Evolutionary conservation across 2,888 invertebrate species (phyloP), one percentile per base, ranked within the genome.

Genomic region (Baronia brevicornis): DNA sequence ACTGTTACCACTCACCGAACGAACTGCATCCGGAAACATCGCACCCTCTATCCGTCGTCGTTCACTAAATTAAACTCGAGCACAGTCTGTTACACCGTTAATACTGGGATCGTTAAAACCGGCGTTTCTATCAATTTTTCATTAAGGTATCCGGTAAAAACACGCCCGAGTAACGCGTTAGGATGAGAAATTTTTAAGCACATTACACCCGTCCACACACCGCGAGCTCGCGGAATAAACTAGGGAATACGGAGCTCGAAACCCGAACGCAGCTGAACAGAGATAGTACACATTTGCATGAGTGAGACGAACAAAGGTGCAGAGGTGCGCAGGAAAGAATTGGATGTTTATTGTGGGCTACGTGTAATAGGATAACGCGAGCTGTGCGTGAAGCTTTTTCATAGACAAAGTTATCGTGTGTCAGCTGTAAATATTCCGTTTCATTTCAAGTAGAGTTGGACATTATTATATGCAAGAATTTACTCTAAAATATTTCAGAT

Each of bases 291-390:
- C 46, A 53, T 54, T 18, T 22, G 64, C 28, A 43, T 7, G 62
- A 78, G 33, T 23, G 60, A 38, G 74, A 78, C 39, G 33, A 43
- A 46, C 19, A 38, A 55, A 54, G 65, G 69, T 72, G 75, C 75
- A 73, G 77, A 82, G 82, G 77, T 80, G 80, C 79, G 82, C 79
- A 78, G 68, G 70, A 75, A 78, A 78, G 74, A 77, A 79, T 78
- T 77, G 72, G 75, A 79, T 79, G 84, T 80, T 79, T 80, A 78
- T 82, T 51, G 74, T 72, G 71, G 73, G 64, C 63, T 70, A 64
- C 66, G 64, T 62, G 75, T 73, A 72, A 72, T 69, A 60, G 70
- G 77, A 75, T 74, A 73, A 75, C 66, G 69, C 65, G 61, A 65
- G 61, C 60, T 60, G 51, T 54, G 62, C 55, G 64, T 63, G 65